Conservation (phyloP, 1,140 invertebrate species). For the Drosophila azteca region DNA sequence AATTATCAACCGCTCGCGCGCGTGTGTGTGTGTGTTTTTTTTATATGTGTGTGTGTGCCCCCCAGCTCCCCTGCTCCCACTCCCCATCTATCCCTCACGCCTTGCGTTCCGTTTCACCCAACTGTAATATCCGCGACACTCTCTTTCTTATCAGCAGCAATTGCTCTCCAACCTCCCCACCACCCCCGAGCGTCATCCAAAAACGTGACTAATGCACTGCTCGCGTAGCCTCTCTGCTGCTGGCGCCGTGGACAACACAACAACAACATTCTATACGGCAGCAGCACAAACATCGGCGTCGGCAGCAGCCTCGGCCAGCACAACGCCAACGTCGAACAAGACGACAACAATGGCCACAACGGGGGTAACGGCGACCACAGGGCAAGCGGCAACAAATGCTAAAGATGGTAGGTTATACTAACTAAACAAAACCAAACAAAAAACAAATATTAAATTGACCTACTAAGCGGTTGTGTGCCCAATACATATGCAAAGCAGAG, state of each 20-base stretch:
- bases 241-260: conserved; percentile 68
- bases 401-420: conserved; percentile 74
- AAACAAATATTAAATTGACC: not conserved
- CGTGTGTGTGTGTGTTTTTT: conserved; percentile 6
- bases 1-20: too few species aligned
- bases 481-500: too few species aligned
- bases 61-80: too few species aligned
- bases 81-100: too few species aligned
- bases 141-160: too few species aligned
- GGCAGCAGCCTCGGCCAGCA: conserved; percentile 59
- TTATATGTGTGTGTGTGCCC: not conserved
- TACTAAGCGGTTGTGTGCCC: not conserved
- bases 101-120: too few species aligned
- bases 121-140: too few species aligned
- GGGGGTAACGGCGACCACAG: conserved; percentile 29
- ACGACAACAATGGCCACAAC: conserved; percentile 62
- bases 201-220: conserved; percentile 77
- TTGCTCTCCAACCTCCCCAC: too few species aligned
- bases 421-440: not conserved
- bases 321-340: conserved; percentile 56
- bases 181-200: not conserved
- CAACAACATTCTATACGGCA: conserved; percentile 71
- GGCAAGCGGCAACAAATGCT: conserved; percentile 51
- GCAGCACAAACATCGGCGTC: conserved; percentile 60
- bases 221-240: conserved; percentile 80